Evolutionary conservation across 1,140 invertebrate genomes (phyloP), one percentile per base, ranked within the genome.

Genomic region (Reticulitermes speratus): DNA sequence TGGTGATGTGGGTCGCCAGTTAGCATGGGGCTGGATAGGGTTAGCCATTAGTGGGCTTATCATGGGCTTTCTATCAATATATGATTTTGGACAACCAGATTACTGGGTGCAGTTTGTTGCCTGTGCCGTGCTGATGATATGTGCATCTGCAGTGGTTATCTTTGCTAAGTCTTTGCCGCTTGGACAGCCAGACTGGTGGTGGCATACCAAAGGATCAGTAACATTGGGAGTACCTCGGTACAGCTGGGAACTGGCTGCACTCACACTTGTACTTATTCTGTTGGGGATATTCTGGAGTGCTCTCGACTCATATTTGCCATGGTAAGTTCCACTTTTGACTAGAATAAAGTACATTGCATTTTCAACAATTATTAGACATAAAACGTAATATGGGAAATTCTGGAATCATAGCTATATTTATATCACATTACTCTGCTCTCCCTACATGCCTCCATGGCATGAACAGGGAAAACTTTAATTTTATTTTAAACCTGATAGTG

Each of bases 161-260:
- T 91, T 93, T 81, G 93, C 94, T 84, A 92, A 90, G 93, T 94
- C 93, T 81, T 96, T 96, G 94, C 95, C 95, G 3, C 90, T 96
- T 11, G 95, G 94, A 88, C 95, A 95, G 9, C 95, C 95, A 7
- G 95, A 96, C 89, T 96, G 95, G 94, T 96, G 95, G 95, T 96
- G 95, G 95, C 95, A 96, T 88, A 96, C 95, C 2, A 93, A 94
- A 88, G 95, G 94, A 11, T 89, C 95, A 87, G 95, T 95, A 14
- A 94, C 96, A 94, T 95, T 93, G 83, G 93, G 94, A 14, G 93
- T 96, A n/a, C 92, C 94, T 25, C 93, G 94, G 65, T 96, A 95
- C 88, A 94, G 94, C 25, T 92, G 94, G 14, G 95, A 96, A 89
- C 95, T 94, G 23, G 93, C 92, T 16, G 93, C 94, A 0, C 90